phyloP scores from a whole-genome alignment of 2,797 vertebrate genomes.

The Botia kubotai region DNA sequence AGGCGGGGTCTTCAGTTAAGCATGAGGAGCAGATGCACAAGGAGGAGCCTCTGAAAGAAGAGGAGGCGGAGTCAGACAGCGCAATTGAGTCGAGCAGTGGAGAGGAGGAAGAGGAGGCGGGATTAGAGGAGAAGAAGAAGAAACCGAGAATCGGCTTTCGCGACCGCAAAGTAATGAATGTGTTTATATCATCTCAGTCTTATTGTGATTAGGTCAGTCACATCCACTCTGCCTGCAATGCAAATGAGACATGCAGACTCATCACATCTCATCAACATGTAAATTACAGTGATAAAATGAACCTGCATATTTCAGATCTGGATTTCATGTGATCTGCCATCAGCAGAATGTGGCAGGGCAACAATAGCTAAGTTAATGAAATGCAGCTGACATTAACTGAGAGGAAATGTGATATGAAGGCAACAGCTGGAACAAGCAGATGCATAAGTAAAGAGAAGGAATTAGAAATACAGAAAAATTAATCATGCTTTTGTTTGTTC shows the following conservation, averaged over 20 bases:
- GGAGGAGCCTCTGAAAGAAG: conserved; percentile 67
- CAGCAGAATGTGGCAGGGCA: not conserved
- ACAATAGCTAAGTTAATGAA: conserved; percentile 12
- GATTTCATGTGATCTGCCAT: conserved; percentile 7
- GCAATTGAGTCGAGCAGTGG: conserved; percentile 79
- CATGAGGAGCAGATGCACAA: conserved; percentile 74
- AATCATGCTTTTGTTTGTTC: not conserved
- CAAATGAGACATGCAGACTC: conserved; percentile 21
- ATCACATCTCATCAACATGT: conserved; percentile 8
- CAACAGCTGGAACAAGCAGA: conserved; percentile 6
- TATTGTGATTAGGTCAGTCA: not conserved
- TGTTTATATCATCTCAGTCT: conserved; percentile 23
- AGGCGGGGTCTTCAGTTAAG: conserved; percentile 84
- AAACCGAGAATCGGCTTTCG: conserved; percentile 91
- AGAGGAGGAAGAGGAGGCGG: conserved; percentile 67
- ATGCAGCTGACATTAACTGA: conserved; percentile 16
- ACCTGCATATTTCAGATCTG: conserved; percentile 8
- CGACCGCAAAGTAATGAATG: conserved; percentile 93
- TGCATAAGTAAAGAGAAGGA: not conserved
- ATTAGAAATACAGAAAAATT: no score
- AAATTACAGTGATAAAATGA: conserved; percentile 22
- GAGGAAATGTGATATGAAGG: conserved; percentile 18
- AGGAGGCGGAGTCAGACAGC: conserved; percentile 70
- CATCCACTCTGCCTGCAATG: not conserved
- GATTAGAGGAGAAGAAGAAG: conserved; percentile 88